A percentile compares a stretch with the other conserved stretches of the same genome.
Evolutionary conservation across 2,888 invertebrate species (phyloP).

Genomic region (Hemicrepidius hirtus): DNA sequence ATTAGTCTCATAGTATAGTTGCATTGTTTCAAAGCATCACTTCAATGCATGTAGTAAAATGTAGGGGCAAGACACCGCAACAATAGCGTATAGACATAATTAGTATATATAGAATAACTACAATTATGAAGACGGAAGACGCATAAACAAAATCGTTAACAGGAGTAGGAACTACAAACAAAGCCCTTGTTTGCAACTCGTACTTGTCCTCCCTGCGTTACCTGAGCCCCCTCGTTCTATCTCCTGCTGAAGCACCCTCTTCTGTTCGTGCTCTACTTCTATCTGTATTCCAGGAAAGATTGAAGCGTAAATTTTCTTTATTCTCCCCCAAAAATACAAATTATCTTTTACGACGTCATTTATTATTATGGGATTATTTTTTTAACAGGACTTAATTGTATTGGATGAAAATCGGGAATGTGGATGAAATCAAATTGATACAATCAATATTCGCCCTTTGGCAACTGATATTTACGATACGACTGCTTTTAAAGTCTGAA

Average conservation of each 20-base stretch:
- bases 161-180: constrained; percentile 37
- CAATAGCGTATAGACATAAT: constrained; percentile 25
- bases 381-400: constrained; percentile 23
- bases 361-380: constrained; percentile 22
- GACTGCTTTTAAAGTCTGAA: neutral
- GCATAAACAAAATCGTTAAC: constrained; percentile 38
- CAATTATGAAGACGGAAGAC: constrained; percentile 34
- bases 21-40: no score
- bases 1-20: no score
- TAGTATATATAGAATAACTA: constrained; percentile 29
- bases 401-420: constrained; percentile 1
- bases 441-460: constrained; percentile 15
- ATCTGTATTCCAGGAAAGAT: constrained; percentile 32
- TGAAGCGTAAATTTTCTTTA: constrained; percentile 30
- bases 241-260: constrained; percentile 31
- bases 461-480: neutral
- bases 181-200: constrained; percentile 36
- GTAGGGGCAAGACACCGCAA: neutral
- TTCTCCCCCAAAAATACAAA: constrained; percentile 24
- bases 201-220: constrained; percentile 34
- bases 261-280: constrained; percentile 34
- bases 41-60: neutral
- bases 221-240: constrained; percentile 32
- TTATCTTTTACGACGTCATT: constrained; percentile 27
- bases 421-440: constrained; percentile 8